Evolutionary conservation across 2,888 invertebrate genomes (phyloP).

Genomic region (Schrankia costaestrigalis): DNA sequence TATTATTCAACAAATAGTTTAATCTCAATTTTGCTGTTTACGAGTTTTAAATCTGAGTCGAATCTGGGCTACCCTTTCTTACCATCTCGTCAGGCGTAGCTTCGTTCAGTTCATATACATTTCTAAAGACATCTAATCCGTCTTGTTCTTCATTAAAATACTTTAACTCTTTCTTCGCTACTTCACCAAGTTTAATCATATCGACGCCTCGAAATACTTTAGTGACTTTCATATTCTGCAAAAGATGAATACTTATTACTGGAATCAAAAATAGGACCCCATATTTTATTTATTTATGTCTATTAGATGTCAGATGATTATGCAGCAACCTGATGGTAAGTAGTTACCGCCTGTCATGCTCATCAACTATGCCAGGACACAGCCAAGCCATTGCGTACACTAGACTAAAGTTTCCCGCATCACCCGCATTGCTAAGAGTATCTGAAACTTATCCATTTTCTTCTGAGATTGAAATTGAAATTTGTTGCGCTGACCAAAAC

Average conservation of each 20-base stretch:
- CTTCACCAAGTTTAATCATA: constrained; percentile 46
- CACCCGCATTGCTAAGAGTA: too few species aligned
- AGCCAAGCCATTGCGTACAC: too few species aligned
- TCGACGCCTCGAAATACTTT: constrained; percentile 62
- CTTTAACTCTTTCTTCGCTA: constrained; percentile 48
- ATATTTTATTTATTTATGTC: background rate
- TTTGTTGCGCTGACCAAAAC: too few species aligned
- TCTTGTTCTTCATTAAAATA: constrained; percentile 30
- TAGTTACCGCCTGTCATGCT: too few species aligned
- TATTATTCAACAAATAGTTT: background rate
- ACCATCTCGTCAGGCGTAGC: constrained; percentile 62
- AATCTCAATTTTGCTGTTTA: background rate
- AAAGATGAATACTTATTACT: constrained; percentile 1
- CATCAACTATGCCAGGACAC: too few species aligned
- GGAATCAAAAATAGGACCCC: background rate
- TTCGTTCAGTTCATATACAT: constrained; percentile 49
- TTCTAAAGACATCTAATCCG: constrained; percentile 34
- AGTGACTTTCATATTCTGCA: constrained; percentile 54
- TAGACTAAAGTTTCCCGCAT: too few species aligned
- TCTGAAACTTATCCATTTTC: too few species aligned
- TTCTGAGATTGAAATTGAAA: too few species aligned
- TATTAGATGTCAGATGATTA: background rate
- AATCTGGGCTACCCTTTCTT: background rate
- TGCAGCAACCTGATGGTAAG: too few species aligned
- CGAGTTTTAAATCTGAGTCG: background rate